These are phyloP conservation scores for Rhyacophila evoluta DNA, from an alignment of 2,888 invertebrate species.

Conservation along the genomic window DNA sequence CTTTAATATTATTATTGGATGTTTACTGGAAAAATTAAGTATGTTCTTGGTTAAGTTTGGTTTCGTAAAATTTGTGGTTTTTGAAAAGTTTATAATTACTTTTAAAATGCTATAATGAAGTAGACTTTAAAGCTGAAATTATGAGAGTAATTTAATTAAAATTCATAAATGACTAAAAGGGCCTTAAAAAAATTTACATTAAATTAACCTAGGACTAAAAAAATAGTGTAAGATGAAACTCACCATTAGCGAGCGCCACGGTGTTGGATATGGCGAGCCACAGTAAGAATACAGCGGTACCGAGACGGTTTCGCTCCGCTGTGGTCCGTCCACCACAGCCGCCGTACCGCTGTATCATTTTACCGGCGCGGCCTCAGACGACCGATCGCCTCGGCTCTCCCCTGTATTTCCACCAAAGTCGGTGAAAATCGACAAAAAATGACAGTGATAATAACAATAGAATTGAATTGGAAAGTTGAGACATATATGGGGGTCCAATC, in stretches of 20 bases:
- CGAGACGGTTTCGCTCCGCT: constrained; percentile 48
- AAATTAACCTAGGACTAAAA: constrained; percentile 25
- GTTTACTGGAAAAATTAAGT: no score
- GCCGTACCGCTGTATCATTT: constrained; percentile 55
- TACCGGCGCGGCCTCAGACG: constrained; percentile 51
- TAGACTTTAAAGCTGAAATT: neutral
- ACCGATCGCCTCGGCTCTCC: constrained; percentile 49
- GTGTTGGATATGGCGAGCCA: constrained; percentile 51
- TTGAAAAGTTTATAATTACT: no score
- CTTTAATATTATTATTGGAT: no score
- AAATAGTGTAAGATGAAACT: constrained; percentile 39
- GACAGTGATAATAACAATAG: constrained; percentile 54
- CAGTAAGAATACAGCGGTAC: constrained; percentile 54
- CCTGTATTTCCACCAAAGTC: constrained; percentile 48
- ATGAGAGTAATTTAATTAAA: neutral
- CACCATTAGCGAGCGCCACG: constrained; percentile 49
- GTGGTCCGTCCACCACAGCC: constrained; percentile 54
- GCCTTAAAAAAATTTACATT: neutral
- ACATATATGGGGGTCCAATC: constrained; percentile 38
- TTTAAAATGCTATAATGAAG: no score
- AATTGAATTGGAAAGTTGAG: constrained; percentile 41
- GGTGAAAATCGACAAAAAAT: constrained; percentile 53
- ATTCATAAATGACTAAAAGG: neutral
- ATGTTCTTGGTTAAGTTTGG: no score
- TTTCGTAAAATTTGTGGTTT: no score